Base-by-base conservation (phyloP, 2,113 vertebrate genomes). In the Monopterus albus region DNA sequence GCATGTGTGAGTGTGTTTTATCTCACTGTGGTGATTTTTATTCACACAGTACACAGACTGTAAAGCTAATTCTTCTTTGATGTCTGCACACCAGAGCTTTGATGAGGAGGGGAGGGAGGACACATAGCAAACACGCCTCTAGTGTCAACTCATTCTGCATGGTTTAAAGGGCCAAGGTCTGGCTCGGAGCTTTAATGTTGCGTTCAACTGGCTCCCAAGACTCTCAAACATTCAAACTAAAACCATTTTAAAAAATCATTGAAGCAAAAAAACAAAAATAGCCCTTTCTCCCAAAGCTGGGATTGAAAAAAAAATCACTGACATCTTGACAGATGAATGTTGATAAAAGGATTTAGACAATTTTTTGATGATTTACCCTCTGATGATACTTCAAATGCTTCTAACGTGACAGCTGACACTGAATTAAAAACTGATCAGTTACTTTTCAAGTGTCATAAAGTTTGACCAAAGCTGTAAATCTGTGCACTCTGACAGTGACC, bases 1-100 rank as follows among this genome's bases (percentile, higher is more conserved):
- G 49, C 5, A 14, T 26, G 3, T 52, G 68, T 46, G 45, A 76
- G 52, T 53, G 15, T 7, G 36, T 29, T 36, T 31, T 15, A 38
- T 46, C 47, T 15, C 50, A 46, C 62, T 38, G 25, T 9, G 12
- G 20, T 21, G 53, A 65, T 69, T 20, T 28, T 47, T 61, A 50
- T 70, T 51, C 58, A 70, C 14, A 38, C 35, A 36, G 52, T 15
- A 23, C 7, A 39, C 42, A 53, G 57, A 31, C 29, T 47, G 29
- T 14, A 25, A 36, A 60, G 25, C 18, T 72, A 42, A 82, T 75
- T 25, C 53, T 18, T 36, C 59, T 73, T 64, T 83, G 42, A 76
- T 57, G 60, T 81, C 35, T 47, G 25, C 43, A 57, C 12, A 40
- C 6, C 43, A 55, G 25, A 60, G 12, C 15, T 12, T 33, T 13